Evolutionary conservation across 2,797 vertebrate genomes (phyloP).

Genomic region (Helicolenus hilgendorfi): DNA sequence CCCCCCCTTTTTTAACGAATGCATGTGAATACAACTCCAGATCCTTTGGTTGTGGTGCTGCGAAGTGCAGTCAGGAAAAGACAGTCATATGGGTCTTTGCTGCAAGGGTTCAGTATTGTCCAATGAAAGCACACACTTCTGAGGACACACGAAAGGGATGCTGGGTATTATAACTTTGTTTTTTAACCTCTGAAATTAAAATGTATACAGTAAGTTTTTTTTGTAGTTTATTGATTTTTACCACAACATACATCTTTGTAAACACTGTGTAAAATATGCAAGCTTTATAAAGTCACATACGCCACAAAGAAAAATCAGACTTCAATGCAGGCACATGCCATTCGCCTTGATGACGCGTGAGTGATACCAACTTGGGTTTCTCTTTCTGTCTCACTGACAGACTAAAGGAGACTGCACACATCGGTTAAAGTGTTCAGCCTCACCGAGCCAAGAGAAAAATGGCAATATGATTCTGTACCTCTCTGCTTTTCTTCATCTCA

Average conservation of each 20-base stretch:
- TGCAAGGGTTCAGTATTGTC: conserved; percentile 61
- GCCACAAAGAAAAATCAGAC: conserved; percentile 86
- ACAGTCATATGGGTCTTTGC: conserved; percentile 70
- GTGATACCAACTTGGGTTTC: conserved; percentile 55
- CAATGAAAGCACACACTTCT: conserved; percentile 81
- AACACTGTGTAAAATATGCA: conserved; percentile 91
- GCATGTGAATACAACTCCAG: conserved; percentile 70
- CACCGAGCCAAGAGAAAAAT: conserved; percentile 45
- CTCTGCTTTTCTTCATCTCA: conserved; percentile 57
- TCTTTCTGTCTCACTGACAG: conserved; percentile 26
- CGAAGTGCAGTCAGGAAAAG: conserved; percentile 80
- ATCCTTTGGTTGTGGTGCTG: conserved; percentile 89
- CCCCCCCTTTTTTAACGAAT: conserved; percentile 16
- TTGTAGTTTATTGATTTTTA: conserved; percentile 83
- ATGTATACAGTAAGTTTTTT: conserved; percentile 82
- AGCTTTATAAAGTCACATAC: conserved; percentile 89
- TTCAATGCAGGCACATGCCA: conserved; percentile 88
- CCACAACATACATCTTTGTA: conserved; percentile 89
- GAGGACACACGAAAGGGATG: conserved; percentile 81
- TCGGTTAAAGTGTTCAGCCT: conserved; percentile 22
- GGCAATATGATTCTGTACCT: conserved; percentile 49
- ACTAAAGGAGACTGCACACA: conserved; percentile 16
- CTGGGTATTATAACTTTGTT: conserved; percentile 54
- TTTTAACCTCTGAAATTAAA: conserved; percentile 80
- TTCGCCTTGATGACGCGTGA: conserved; percentile 79